These are phyloP conservation scores for Trichogramma pretiosum DNA, from an alignment of 1,140 invertebrate species.

Conservation along the genomic window DNA sequence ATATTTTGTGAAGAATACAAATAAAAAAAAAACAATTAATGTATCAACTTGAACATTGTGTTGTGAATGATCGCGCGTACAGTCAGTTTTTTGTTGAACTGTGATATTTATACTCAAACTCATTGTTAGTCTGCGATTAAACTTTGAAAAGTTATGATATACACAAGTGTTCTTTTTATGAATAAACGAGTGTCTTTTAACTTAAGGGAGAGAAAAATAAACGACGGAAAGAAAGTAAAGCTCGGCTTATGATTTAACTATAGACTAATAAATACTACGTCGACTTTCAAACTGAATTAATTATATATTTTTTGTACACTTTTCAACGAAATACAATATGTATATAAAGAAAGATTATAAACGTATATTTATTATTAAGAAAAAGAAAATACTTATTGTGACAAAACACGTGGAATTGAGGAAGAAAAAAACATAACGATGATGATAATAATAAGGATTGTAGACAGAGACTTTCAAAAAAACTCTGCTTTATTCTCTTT, in stretches of 20 bases:
- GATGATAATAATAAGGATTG: not conserved
- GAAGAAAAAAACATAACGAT: not conserved
- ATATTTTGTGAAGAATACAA: too few relatives aligned
- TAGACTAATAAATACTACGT: not conserved
- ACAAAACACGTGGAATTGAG: not conserved
- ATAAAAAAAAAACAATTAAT: too few relatives aligned
- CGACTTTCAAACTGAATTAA: constrained; percentile 13
- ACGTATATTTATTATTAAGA: constrained; percentile 4
- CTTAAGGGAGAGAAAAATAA: too few relatives aligned
- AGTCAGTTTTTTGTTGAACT: constrained; percentile 39
- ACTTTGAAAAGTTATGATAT: too few relatives aligned
- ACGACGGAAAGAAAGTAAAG: too few relatives aligned
- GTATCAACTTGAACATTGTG: too few relatives aligned
- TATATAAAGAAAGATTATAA: constrained; percentile 23
- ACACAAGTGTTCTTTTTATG: constrained; percentile 2
- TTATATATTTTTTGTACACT: constrained; percentile 21
- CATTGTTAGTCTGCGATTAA: constrained; percentile 15
- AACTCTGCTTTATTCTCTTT: constrained; percentile 19
- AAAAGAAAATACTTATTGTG: constrained; percentile 1
- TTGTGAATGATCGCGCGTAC: constrained; percentile 20
- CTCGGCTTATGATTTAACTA: too few relatives aligned
- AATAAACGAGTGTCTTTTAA: not conserved
- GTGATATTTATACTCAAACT: constrained; percentile 35
- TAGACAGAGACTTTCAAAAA: constrained; percentile 13
- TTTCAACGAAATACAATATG: too few relatives aligned